Evolutionary conservation across 2,888 invertebrate genomes (phyloP).

Genomic region (Agriopis leucophaearia): DNA sequence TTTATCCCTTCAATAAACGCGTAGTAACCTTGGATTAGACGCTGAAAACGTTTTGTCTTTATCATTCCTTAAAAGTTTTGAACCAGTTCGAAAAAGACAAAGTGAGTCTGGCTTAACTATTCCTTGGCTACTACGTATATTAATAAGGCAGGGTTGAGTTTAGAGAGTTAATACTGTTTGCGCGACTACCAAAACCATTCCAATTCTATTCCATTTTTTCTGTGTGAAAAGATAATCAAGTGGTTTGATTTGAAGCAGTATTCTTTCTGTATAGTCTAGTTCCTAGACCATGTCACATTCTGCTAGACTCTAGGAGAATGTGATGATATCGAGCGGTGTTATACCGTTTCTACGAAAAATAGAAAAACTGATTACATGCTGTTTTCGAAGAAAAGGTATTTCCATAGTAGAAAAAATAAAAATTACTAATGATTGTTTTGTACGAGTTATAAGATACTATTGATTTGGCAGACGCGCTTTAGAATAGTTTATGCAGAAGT

Average conservation of each 20-base stretch:
- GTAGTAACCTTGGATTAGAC: not conserved
- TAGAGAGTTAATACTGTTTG: slow-evolving; percentile 6
- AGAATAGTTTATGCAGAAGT: slow-evolving; percentile 22
- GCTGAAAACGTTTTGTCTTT: not conserved
- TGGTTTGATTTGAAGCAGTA: not conserved
- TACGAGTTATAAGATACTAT: not conserved
- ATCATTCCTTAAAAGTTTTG: not conserved
- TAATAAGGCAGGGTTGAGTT: slow-evolving; percentile 8
- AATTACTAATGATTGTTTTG: too few relatives aligned
- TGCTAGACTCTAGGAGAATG: too few relatives aligned
- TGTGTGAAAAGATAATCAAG: not conserved
- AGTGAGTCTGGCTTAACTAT: not conserved
- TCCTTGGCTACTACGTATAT: not conserved
- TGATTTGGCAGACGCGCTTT: slow-evolving; percentile 26
- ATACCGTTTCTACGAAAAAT: slow-evolving; percentile 15
- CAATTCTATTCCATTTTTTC: not conserved
- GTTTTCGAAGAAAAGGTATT: slow-evolving; percentile 10
- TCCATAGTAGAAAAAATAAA: too few relatives aligned
- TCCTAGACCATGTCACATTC: too few relatives aligned
- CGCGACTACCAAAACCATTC: slow-evolving; percentile 19
- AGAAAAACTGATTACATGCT: slow-evolving; percentile 9
- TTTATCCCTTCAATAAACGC: not conserved
- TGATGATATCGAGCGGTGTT: not conserved
- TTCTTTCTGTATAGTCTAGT: not conserved
- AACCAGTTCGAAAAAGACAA: not conserved